Base-by-base conservation (phyloP, 2,113 vertebrate genomes). In the Sapayoa aenigma region DNA sequence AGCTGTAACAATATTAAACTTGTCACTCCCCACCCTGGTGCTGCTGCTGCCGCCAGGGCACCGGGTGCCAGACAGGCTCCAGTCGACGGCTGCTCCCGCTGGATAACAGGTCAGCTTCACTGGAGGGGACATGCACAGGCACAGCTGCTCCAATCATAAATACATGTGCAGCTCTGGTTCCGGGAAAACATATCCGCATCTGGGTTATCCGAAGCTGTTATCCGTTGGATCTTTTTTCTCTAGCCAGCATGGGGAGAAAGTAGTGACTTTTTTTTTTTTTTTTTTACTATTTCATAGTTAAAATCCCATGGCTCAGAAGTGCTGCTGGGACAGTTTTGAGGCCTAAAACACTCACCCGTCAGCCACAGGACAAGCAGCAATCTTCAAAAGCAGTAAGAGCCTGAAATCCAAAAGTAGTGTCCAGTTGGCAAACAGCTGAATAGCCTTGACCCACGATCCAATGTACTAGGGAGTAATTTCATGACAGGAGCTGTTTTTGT, bases 71-170 rank as follows among this genome's bases (percentile, higher is more conserved):
- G 72, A 15, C 12, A 9, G 76, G 55, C 67, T 50, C 2, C 3
- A 31, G 66, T 3, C 20, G 4, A 0, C 1, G 12, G n/a, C 46
- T 47, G 42, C 60, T 75, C 25, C 73, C 5, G 3, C 37, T 35
- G 67, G 53, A 6, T 9, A 53, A 16, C 62, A 37, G 46, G 31
- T 21, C 69, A 31, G 9, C 21, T 2, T 2, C 1, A 1, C 22
- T 3, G 0, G 30, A 89, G 27, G 31, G 53, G 33, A 71, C 0
- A 0, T 24, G 25, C 37, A 10, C 33, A 39, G 0, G 2, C 27
- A 24, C 50, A 84, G 76, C 90, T 94, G 59, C 20, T 78, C 56
- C 0, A 0, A 44, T 19, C 44, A 18, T 8, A 78, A 74, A 84
- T 39, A 75, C 22, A 11, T 2, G 15, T 12, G 39, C 81, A 39